Conservation (phyloP, 2,797 vertebrate species). For the Tenualosa thibaudeaui region DNA sequence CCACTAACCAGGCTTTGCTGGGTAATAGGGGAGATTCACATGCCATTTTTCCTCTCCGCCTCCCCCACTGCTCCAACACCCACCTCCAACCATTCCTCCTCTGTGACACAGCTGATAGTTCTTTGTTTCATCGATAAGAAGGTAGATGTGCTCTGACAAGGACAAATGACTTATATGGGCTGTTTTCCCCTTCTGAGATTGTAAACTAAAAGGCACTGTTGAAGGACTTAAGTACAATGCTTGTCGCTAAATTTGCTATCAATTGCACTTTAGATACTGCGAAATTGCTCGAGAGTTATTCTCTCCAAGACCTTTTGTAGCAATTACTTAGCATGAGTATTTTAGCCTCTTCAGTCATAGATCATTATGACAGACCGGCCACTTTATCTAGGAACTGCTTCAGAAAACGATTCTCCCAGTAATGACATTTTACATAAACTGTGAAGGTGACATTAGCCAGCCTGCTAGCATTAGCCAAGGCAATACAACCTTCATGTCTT, state of each 20-base stretch:
- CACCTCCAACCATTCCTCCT: slow-evolving; percentile 32
- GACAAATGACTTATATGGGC: slow-evolving; percentile 33
- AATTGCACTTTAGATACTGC: not conserved
- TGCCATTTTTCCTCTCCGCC: slow-evolving; percentile 20
- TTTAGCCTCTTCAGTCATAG: slow-evolving; percentile 17
- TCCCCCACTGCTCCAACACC: not conserved
- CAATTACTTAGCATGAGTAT: slow-evolving; percentile 11
- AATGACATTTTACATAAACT: slow-evolving; percentile 19
- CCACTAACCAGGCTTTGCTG: slow-evolving; percentile 56
- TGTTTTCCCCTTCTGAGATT: not conserved
- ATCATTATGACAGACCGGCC: slow-evolving; percentile 13
- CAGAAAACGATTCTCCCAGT: not conserved
- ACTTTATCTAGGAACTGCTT: not conserved
- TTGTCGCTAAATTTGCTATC: slow-evolving; percentile 7
- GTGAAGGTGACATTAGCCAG: slow-evolving; percentile 13
- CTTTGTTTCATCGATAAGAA: slow-evolving; percentile 38
- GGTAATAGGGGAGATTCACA: slow-evolving; percentile 41
- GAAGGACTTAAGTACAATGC: not conserved
- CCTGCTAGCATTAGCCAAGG: not conserved
- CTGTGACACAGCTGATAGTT: not conserved
- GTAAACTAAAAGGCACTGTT: slow-evolving; percentile 1
- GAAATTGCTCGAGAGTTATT: not conserved
- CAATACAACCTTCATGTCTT: not conserved
- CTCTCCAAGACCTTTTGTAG: not conserved
- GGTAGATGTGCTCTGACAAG: slow-evolving; percentile 15